Evolutionary conservation across 2,797 vertebrate species (phyloP), one percentile per base, ranked within the genome.

Genomic region (Lagorchestes hirsutus): DNA sequence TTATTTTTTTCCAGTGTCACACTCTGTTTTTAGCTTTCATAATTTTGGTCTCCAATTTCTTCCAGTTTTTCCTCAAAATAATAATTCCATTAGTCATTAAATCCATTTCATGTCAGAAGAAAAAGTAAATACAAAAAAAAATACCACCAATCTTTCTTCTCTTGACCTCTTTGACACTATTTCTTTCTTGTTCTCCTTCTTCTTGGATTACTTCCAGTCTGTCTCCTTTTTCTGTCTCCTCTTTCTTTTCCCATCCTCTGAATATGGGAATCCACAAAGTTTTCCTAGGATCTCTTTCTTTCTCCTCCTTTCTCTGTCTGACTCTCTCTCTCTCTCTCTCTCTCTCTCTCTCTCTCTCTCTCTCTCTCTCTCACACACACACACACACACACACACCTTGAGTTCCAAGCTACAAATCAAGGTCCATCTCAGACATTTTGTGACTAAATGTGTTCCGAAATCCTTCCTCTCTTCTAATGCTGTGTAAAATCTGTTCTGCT

Each of bases 1-100:
- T 67, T 97, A 96, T 96, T 97, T 87, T 46, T 87, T 87, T 96
- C 97, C 91, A 96, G 96, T 95, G 96, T 93, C 94, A 52, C 46
- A 92, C 90, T 90, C 93, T 90, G 40, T 55, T 97, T 97, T 96
- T 96, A 93, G 97, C 98, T 97, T 96, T 97, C 95, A 92, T 91
- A 92, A 31, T 92, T 96, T 95, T 95, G 95, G 93, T 92, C 93
- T 50, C 94, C 91, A 97, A 90, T 97, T 97, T 91, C 74, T 93
- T 91, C n/a, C 74, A 57, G n/a, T 93, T 92, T 93, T 46, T 91
- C 97, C 94, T 95, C 55, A 92, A 94, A 91, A 90, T 40, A 62
- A 24, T 62, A 96, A 93, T 90, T 87, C 96, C 54, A 91, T 91
- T 74, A 95, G 92, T 62, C 95, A 93, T 91, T 55, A 96, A 96